phyloP scores from a whole-genome alignment of 2,888 invertebrate genomes.

The Machimus rusticus region DNA sequence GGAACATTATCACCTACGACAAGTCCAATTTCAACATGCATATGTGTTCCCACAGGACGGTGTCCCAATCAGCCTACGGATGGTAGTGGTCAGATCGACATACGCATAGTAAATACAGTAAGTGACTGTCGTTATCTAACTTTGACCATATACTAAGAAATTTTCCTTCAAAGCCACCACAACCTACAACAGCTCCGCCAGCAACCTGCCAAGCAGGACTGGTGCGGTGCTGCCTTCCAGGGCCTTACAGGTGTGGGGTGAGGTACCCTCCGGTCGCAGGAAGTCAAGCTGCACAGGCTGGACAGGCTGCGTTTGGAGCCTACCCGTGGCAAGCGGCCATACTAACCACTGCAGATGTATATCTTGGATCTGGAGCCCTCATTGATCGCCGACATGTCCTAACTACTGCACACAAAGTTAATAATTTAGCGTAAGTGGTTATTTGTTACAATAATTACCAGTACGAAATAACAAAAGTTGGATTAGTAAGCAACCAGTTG shows the following conservation, averaged over 20 bases:
- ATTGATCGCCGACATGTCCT: slow-evolving; percentile 73
- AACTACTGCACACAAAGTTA: slow-evolving; percentile 77
- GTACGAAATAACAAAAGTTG: too few species aligned
- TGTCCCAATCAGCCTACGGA: slow-evolving; percentile 58
- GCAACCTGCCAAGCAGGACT: slow-evolving; percentile 55
- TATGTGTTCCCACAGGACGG: slow-evolving; percentile 59
- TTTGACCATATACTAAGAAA: not conserved
- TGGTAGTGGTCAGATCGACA: slow-evolving; percentile 69
- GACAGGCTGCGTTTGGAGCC: slow-evolving; percentile 72
- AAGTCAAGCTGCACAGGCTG: slow-evolving; percentile 60
- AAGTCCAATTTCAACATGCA: slow-evolving; percentile 52
- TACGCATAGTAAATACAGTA: slow-evolving; percentile 70
- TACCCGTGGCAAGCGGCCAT: slow-evolving; percentile 78
- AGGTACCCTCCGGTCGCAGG: slow-evolving; percentile 58
- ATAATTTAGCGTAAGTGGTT: slow-evolving; percentile 66
- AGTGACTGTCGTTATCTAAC: slow-evolving; percentile 50
- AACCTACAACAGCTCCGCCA: slow-evolving; percentile 45
- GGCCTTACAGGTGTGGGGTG: slow-evolving; percentile 58
- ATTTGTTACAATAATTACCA: not conserved
- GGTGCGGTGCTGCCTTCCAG: slow-evolving; percentile 56
- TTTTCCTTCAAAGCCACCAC: not conserved
- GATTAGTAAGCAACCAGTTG: too few species aligned
- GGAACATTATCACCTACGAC: slow-evolving; percentile 12
- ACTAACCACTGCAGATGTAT: slow-evolving; percentile 69
- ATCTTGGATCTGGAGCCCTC: slow-evolving; percentile 76